Evolutionary conservation across 2,888 invertebrate genomes (phyloP).

Genomic region (Conus canariensis): DNA sequence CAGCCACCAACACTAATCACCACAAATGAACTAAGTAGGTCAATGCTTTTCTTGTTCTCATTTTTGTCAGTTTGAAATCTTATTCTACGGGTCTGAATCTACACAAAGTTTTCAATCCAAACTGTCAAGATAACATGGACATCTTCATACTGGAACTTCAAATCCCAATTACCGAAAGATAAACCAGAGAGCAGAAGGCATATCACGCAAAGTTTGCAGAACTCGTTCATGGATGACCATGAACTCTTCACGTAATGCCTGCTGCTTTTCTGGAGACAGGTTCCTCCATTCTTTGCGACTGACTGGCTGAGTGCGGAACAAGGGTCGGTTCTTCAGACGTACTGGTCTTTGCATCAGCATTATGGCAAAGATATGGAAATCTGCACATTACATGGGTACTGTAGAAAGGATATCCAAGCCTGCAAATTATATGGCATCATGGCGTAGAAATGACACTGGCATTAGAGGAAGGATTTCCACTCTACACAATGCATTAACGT

Average conservation of each 20-base stretch:
- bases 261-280: constrained; percentile 65
- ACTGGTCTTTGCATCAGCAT: constrained; percentile 71
- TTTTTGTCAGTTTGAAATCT: too few species aligned
- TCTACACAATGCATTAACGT: not conserved
- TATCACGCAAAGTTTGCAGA: constrained; percentile 79
- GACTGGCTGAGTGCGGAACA: constrained; percentile 62
- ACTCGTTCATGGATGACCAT: constrained; percentile 78
- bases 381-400: constrained; percentile 55
- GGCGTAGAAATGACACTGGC: not conserved
- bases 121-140: not conserved
- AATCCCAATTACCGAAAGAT: constrained; percentile 82
- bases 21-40: too few species aligned
- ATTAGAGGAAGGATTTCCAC: not conserved
- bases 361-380: constrained; percentile 72
- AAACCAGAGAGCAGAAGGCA: constrained; percentile 84
- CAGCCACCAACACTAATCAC: too few species aligned
- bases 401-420: not conserved
- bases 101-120: too few species aligned
- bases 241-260: constrained; percentile 65
- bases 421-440: not conserved
- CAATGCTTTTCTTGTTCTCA: too few species aligned
- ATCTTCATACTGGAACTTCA: not conserved
- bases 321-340: constrained; percentile 58
- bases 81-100: too few species aligned
- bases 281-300: constrained; percentile 65